A percentile compares a stretch with the other conserved stretches of the same genome.
phyloP scores from a whole-genome alignment of 2,888 invertebrate species.

The Eurois occulta region DNA sequence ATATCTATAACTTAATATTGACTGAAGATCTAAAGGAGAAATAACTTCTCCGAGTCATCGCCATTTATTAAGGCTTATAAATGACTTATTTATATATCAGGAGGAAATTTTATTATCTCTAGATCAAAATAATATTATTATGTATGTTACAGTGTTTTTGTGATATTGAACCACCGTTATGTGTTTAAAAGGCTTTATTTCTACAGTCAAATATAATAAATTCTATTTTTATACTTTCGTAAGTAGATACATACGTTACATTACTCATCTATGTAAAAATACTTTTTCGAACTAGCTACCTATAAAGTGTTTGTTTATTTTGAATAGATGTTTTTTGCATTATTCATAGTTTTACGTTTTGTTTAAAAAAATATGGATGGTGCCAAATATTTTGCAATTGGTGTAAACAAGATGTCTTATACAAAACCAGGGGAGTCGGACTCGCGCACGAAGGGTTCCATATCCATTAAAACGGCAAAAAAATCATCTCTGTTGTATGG shows the following conservation, averaged over 20 bases:
- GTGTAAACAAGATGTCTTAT: not conserved
- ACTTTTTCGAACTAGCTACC: not conserved
- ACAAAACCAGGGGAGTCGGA: too few relatives aligned
- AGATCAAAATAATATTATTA: not conserved
- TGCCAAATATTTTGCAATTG: not conserved
- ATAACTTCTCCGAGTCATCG: not conserved
- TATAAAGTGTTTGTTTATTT: not conserved
- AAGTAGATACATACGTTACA: not conserved
- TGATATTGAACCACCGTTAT: not conserved
- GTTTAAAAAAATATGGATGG: too few relatives aligned
- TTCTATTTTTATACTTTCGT: not conserved
- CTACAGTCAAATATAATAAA: not conserved
- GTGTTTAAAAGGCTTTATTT: not conserved
- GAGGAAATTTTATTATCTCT: not conserved
- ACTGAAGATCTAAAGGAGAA: not conserved
- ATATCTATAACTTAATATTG: not conserved
- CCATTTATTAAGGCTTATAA: not conserved
- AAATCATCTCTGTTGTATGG: too few relatives aligned
- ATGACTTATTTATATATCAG: not conserved
- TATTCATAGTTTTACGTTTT: not conserved
- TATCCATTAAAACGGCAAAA: too few relatives aligned
- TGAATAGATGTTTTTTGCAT: not conserved
- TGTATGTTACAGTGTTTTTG: too few relatives aligned
- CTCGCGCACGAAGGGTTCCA: too few relatives aligned
- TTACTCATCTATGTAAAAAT: constrained; percentile 6